Percentiles rank a stretch among this genome's conserved stretches.
Evolutionary conservation across 2,888 invertebrate species (phyloP).

Genomic region (Orthosia incerta): DNA sequence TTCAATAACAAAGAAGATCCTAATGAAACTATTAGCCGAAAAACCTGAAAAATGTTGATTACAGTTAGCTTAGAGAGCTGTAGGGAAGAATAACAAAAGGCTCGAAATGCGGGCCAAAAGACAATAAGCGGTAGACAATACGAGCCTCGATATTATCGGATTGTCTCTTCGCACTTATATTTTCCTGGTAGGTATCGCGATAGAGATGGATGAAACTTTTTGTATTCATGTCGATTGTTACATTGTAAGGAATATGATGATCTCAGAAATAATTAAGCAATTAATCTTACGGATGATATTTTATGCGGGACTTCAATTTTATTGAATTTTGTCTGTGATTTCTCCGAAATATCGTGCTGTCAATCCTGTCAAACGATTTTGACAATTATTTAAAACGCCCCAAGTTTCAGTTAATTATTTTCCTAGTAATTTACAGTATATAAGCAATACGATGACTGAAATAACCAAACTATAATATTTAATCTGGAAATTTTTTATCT

Average conservation of each 20-base stretch:
- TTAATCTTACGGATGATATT: not conserved
- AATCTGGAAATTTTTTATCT: conserved; percentile 4
- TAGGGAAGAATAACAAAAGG: conserved; percentile 61
- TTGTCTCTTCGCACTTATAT: conserved; percentile 67
- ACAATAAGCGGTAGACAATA: conserved; percentile 71
- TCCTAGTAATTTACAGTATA: not conserved
- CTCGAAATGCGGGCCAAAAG: conserved; percentile 60
- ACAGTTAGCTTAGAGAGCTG: conserved; percentile 36
- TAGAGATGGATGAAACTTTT: conserved; percentile 47
- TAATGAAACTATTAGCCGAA: conserved; percentile 61
- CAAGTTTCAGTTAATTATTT: not conserved
- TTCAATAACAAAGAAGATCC: conserved; percentile 37
- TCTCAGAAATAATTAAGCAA: conserved; percentile 1
- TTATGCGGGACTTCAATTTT: not conserved
- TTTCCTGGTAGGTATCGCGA: conserved; percentile 68
- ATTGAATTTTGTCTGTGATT: not conserved
- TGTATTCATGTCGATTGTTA: conserved; percentile 38
- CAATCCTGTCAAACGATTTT: too few species aligned
- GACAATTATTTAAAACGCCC: too few species aligned
- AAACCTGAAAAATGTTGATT: conserved; percentile 59
- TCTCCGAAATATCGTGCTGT: not conserved
- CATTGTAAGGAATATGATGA: conserved; percentile 39
- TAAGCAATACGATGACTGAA: not conserved
- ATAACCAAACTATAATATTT: not conserved
- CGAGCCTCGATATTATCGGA: conserved; percentile 68